Base-by-base conservation (phyloP, 64 coral and sea anemone species). In the Porites lutea region DNA sequence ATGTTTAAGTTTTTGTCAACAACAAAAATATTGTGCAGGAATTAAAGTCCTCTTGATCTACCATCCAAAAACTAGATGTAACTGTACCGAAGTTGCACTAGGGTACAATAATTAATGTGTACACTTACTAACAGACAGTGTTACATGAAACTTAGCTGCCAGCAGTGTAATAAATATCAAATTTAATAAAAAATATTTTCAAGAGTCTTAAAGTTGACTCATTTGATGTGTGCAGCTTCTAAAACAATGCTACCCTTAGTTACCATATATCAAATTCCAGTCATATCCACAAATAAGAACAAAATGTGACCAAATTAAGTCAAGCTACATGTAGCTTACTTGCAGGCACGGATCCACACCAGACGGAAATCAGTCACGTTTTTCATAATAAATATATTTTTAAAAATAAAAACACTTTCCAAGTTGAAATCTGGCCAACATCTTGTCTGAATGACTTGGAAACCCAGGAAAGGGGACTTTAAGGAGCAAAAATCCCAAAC, bases 131-230 rank as follows among this genome's bases (percentile, higher is more conserved):
- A 78, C 75, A 78, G 75, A 9, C 47, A 20, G 3, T 8, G 3
- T 8, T 11, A 16, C 11, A 51, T 58, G 18, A 78, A 37, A 50
- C 16, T 11, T 54, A 3, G 49, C 75, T 78, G 75, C 75, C 75
- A 20, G 75, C 75, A 78, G 75, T 51, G 52, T 21, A 78, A 78
- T 78, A 78, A 78, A 78, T 78, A 78, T 51, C 8, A 78, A 19
- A 58, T 57, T 55, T 11, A 54, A 57, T 16, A 52, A 55, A 53
- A 78, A 78, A 78, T n/a, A 50, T 75, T 75, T 50, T 75, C 73
- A 78, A 27, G 50, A 78, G 49, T 78, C 49, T 78, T 55, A 78
- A 78, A 78, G n/a, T 5, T 23, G 52, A 53, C 48, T 48, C 50
- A 48, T 53, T 54, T 54, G 18, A 65, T 19, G 54, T n/a, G 54